Conservation (phyloP, 2,888 invertebrate species). For the Drosophila sordidula region DNA sequence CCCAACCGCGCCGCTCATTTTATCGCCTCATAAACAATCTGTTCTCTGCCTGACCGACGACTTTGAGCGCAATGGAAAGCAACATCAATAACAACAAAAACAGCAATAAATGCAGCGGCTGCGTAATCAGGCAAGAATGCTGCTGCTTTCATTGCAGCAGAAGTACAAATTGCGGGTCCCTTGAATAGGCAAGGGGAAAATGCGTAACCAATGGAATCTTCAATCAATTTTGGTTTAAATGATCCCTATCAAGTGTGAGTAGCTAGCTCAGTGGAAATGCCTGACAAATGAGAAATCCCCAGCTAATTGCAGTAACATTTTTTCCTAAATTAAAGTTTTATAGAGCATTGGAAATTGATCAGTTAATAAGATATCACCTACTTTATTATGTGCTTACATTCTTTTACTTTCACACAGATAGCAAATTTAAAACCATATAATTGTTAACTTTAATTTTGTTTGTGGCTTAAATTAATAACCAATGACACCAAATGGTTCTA, state of each 20-base stretch:
- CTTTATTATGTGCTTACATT: too few species aligned
- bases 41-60: constrained; percentile 28
- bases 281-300: not conserved
- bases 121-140: constrained; percentile 47
- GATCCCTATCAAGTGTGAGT: not conserved
- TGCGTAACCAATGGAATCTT: not conserved
- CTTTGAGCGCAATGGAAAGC: constrained; percentile 31
- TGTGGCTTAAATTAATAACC: too few species aligned
- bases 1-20: constrained; percentile 32
- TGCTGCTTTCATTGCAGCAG: constrained; percentile 15
- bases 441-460: too few species aligned
- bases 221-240: not conserved
- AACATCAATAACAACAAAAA: constrained; percentile 31
- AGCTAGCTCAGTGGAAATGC: too few species aligned
- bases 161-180: constrained; percentile 30
- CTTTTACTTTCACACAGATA: too few species aligned
- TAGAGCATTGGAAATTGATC: not conserved
- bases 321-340: not conserved
- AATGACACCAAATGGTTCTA: not conserved
- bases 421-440: too few species aligned
- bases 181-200: constrained; percentile 9
- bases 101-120: constrained; percentile 40
- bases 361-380: too few species aligned
- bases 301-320: not conserved
- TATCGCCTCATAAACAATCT: constrained; percentile 59